These are phyloP conservation scores for Syngnathus acus DNA, from an alignment of 2,797 vertebrate genomes.

Conservation along the genomic window DNA sequence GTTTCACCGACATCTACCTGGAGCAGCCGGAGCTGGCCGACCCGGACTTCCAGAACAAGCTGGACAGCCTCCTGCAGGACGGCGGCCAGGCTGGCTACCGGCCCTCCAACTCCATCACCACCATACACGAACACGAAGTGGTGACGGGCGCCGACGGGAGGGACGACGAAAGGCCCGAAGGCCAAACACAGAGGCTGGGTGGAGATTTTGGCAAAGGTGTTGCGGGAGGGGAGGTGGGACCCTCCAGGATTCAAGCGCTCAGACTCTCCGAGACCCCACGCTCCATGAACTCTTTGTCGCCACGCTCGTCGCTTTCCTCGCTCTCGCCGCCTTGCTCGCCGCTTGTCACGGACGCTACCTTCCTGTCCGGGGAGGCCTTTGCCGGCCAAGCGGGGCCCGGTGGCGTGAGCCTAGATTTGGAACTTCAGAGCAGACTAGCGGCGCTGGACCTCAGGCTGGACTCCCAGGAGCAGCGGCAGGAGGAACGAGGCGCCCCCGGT, in stretches of 20 bases:
- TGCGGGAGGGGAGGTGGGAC: conserved; percentile 33
- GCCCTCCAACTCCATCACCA: conserved; percentile 88
- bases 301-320: conserved; percentile 93
- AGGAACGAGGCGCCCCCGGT: neutral
- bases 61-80: conserved; percentile 85
- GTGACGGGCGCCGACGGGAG: conserved; percentile 36
- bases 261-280: conserved; percentile 83
- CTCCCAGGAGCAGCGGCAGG: conserved; percentile 46
- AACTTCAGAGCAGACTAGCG: conserved; percentile 67
- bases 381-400: conserved; percentile 47
- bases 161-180: neutral
- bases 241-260: conserved; percentile 73
- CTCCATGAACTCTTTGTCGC: conserved; percentile 88
- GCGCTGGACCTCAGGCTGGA: conserved; percentile 77
- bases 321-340: conserved; percentile 93
- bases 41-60: conserved; percentile 84
- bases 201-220: conserved; percentile 28
- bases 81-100: conserved; percentile 75
- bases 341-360: conserved; percentile 73
- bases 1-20: conserved; percentile 87
- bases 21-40: conserved; percentile 83
- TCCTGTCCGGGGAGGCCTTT: conserved; percentile 78
- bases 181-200: conserved; percentile 20
- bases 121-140: conserved; percentile 91
- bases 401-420: conserved; percentile 70